These are phyloP conservation scores for Syndactyla subalaris DNA, from an alignment of 2,797 vertebrate species.

Conservation along the genomic window DNA sequence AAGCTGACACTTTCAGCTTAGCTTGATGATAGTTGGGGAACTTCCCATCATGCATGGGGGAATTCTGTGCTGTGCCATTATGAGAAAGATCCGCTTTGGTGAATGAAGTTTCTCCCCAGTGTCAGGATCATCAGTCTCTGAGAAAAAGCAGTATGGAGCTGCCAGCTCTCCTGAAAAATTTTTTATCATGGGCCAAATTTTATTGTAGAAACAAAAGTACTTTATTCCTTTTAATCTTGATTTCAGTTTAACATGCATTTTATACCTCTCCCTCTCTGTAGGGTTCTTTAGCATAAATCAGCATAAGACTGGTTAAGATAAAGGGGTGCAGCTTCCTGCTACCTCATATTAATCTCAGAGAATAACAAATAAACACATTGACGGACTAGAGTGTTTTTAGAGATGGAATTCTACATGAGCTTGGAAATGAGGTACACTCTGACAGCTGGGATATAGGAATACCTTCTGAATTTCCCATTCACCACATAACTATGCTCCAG, in stretches of 20 bases:
- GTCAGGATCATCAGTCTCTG: not conserved
- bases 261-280: not conserved
- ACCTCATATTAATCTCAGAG: not conserved
- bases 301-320: not conserved
- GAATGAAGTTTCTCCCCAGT: not conserved
- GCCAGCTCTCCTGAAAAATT: not conserved
- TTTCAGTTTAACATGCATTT: not conserved
- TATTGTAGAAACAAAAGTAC: not conserved
- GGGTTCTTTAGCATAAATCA: not conserved
- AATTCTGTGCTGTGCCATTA: not conserved
- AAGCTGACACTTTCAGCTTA: not conserved
- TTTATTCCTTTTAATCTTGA: not conserved
- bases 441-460: not conserved
- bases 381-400: not conserved
- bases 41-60: not conserved
- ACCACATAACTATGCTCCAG: not conserved
- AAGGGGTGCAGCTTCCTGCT: not conserved
- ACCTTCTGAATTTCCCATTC: not conserved
- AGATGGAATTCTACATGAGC: not conserved
- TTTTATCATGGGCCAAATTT: not conserved
- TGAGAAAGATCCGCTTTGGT: accelerated
- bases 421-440: not conserved
- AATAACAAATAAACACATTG: not conserved
- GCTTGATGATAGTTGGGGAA: not conserved
- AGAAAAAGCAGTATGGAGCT: not conserved